phyloP scores from a whole-genome alignment of 2,113 vertebrate genomes.

The Alectura lathami region DNA sequence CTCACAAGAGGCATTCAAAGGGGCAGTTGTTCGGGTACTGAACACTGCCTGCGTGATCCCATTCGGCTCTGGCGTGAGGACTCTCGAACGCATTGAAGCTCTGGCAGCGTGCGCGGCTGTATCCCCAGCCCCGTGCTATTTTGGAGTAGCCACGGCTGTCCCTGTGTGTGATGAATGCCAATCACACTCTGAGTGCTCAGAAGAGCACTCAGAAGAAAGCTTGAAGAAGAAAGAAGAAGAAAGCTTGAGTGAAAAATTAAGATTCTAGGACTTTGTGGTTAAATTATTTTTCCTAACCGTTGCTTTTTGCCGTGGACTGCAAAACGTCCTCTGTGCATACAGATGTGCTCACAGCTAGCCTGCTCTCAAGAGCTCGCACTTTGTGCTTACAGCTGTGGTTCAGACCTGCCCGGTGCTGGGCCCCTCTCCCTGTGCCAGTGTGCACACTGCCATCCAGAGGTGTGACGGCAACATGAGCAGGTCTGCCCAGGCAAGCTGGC shows the following conservation, averaged over 20 bases:
- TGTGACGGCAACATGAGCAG: background rate
- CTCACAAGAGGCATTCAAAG: background rate
- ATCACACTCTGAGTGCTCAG: background rate
- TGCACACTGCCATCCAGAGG: background rate
- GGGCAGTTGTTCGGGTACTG: background rate
- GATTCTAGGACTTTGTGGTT: background rate
- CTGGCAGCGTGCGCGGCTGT: background rate
- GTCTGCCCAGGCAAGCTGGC: background rate
- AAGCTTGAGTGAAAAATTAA: background rate
- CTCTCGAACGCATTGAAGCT: background rate
- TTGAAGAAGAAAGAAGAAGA: too few species aligned
- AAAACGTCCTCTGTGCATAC: background rate
- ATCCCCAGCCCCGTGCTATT: accelerated
- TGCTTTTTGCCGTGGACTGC: background rate
- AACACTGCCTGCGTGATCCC: background rate
- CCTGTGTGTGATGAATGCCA: background rate
- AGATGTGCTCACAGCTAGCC: background rate
- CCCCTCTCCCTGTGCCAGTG: background rate
- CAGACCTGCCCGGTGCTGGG: accelerated
- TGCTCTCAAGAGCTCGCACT: background rate
- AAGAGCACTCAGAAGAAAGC: background rate
- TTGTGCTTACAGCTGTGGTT: background rate
- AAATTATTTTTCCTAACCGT: background rate
- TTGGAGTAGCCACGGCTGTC: accelerated
- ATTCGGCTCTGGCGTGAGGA: background rate